phyloP scores from a whole-genome alignment of 2,113 vertebrate species.

The Beaufortia kweichowensis region DNA sequence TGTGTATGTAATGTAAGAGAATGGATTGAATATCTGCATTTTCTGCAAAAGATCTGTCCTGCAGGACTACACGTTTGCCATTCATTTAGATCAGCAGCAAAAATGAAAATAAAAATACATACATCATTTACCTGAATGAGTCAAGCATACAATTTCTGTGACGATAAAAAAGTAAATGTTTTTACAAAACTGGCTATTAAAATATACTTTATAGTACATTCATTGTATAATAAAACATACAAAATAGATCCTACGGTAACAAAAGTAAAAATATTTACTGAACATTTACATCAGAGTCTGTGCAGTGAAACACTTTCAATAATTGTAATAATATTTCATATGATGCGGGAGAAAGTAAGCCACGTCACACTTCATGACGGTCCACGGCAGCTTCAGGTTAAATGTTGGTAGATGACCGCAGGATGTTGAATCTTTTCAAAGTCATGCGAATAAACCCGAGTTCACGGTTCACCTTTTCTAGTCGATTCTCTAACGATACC shows the following conservation, averaged over 20 bases:
- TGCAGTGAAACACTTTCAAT: constrained; percentile 47
- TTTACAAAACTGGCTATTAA: constrained; percentile 73
- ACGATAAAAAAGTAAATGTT: constrained; percentile 69
- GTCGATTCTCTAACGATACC: constrained; percentile 91
- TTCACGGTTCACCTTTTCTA: constrained; percentile 88
- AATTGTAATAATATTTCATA: constrained; percentile 10
- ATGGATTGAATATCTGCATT: background rate
- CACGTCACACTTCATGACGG: constrained; percentile 41
- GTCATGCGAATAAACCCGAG: constrained; percentile 94
- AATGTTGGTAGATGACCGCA: constrained; percentile 88
- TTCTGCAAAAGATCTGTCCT: constrained; percentile 57
- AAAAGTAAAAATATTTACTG: constrained; percentile 63
- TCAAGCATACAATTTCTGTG: constrained; percentile 58
- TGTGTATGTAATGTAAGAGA: constrained; percentile 3
- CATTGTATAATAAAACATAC: constrained; percentile 61
- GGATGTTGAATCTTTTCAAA: constrained; percentile 89
- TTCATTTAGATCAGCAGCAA: constrained; percentile 53
- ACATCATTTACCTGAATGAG: constrained; percentile 53
- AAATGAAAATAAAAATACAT: constrained; percentile 53
- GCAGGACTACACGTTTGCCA: constrained; percentile 34
- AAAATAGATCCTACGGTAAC: constrained; percentile 73
- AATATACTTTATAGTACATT: constrained; percentile 70
- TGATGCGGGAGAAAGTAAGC: background rate
- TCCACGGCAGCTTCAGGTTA: constrained; percentile 71
- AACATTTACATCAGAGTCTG: constrained; percentile 63